Evolutionary conservation across 2,113 vertebrate species (phyloP).

Genomic region (rabbit (Oryctolagus cuniculus)): mOryCun1.1 NC_091448.1:12165001-12165500

Average conservation of each 20-base stretch:
- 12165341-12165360: conserved; percentile 9
- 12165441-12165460: neutral
- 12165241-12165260: conserved; percentile 44
- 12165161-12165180: neutral
- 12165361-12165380: neutral
- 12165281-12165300: conserved; percentile 48
- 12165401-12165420: conserved; percentile 16
- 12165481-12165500: neutral
- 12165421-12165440: neutral
- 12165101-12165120: neutral
- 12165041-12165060: neutral
- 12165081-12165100: neutral
- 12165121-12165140: neutral
- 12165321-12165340: conserved; percentile 56
- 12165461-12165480: neutral
- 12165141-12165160: neutral
- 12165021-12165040: conserved; percentile 59
- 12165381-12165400: neutral
- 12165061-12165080: neutral
- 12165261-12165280: conserved; percentile 64
- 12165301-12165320: conserved; percentile 22
- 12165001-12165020: neutral
- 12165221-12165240: conserved; percentile 42
- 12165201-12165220: neutral
- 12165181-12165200: conserved; percentile 3